phyloP scores from a whole-genome alignment of 2,113 vertebrate genomes.

The Urocolius indicus region DNA sequence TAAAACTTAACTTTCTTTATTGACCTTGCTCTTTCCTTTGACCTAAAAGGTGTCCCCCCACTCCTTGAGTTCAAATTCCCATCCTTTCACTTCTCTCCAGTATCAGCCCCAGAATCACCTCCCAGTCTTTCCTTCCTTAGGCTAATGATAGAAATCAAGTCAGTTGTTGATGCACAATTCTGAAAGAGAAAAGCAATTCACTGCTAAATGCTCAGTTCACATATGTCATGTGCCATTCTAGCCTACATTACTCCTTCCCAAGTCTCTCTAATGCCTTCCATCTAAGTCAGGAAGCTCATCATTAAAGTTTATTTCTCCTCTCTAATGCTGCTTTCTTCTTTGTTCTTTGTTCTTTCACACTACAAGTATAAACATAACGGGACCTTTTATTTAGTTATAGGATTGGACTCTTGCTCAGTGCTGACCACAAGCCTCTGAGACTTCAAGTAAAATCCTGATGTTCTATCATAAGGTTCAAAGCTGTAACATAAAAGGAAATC shows the following conservation, averaged over 20 bases:
- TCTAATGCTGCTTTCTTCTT: neutral
- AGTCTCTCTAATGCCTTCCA: neutral
- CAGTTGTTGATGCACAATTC: neutral
- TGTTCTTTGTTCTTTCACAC: neutral
- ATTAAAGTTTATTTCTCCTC: accelerated
- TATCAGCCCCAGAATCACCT: neutral
- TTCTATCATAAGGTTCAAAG: neutral
- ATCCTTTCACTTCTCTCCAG: neutral
- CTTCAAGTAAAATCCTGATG: neutral
- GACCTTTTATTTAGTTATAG: neutral
- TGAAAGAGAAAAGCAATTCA: neutral
- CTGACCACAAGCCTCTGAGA: neutral
- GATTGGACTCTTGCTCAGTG: neutral
- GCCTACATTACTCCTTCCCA: neutral
- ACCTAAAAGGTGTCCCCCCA: neutral
- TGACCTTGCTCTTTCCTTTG: neutral
- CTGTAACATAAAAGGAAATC: neutral
- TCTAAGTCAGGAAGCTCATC: neutral
- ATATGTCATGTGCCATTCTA: neutral
- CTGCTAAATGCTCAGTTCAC: neutral
- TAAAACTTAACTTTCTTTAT: neutral
- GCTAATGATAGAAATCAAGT: neutral
- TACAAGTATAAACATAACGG: neutral
- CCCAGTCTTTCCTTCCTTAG: neutral
- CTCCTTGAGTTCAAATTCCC: neutral